A percentile compares a stretch with the other conserved stretches of the same genome.
These are phyloP conservation scores for Apomyelois bistriatella DNA, from an alignment of 2,888 invertebrate genomes.

Conservation along the genomic window DNA sequence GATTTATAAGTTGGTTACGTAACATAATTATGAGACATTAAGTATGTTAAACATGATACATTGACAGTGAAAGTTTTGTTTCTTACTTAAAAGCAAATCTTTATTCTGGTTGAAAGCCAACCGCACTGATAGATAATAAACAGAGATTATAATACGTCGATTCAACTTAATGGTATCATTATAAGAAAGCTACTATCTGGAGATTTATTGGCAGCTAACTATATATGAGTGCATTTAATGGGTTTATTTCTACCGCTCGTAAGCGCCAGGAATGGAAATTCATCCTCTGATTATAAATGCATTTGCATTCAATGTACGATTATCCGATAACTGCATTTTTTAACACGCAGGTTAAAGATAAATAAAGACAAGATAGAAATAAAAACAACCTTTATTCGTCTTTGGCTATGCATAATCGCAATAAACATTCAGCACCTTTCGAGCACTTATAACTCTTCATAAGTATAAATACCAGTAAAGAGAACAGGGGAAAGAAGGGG, in stretches of 20 bases:
- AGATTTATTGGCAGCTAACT: background rate
- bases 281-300: background rate
- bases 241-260: background rate
- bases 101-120: slow-evolving; percentile 26
- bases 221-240: slow-evolving; percentile 11
- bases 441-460: background rate
- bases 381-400: slow-evolving; percentile 26
- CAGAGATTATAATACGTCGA: slow-evolving; percentile 20
- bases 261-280: background rate
- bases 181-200: slow-evolving; percentile 8
- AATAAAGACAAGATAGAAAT: background rate
- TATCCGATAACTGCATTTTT: background rate
- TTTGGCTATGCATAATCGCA: slow-evolving; percentile 20
- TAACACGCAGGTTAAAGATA: no score
- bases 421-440: slow-evolving; percentile 5
- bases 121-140: slow-evolving; percentile 25
- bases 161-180: slow-evolving; percentile 6
- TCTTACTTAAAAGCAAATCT: slow-evolving; percentile 16
- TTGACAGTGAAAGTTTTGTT: slow-evolving; percentile 21
- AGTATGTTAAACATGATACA: slow-evolving; percentile 1
- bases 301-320: background rate
- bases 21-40: slow-evolving; percentile 8
- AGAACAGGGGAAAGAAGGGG: background rate
- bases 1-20: background rate
- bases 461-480: background rate